Evolutionary conservation across 2,888 invertebrate species (phyloP), one percentile per base, ranked within the genome.

Genomic region (Caenorhabditis uteleia): DNA sequence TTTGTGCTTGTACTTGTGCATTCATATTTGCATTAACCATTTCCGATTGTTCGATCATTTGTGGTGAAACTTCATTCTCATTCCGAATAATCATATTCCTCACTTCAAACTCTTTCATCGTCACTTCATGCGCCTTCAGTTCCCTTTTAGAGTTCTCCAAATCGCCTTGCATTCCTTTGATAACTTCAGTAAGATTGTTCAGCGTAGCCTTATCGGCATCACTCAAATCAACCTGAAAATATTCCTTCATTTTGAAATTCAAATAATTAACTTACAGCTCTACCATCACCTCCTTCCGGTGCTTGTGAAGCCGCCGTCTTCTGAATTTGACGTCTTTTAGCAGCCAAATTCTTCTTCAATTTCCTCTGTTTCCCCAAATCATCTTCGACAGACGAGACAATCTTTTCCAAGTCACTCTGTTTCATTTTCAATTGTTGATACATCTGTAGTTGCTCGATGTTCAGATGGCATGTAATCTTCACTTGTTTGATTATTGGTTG

Each of bases 291-390:
- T n/a, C n/a, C n/a, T n/a, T 48, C 60, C 10, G 61, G 53, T 3
- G 47, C 59, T n/a, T n/a, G n/a, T 18, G 53, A 23, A 33, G 31
- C 46, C 18, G 68, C 68, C 6, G 55, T 58, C 54, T 70, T 78
- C 14, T 55, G 38, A 55, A 77, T 59, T 44, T 75, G 73, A 3
- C 82, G 57, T 34, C 67, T 69, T 38, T 75, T 78, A 5, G 81
- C 79, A 5, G 75, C 68, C 46, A 80, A 56, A n/a, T 75, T 81
- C 58, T 79, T 78, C 67, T 82, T 82, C 54, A 65, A 56, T 51
- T 82, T 82, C 26, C 79, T 40, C 58, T 71, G 40, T 27, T 59
- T 50, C 7, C 20, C 44, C 38, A 65, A 23, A 21, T 54, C 55
- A 12, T 39, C 38, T 12, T 65, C 65, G 14, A 49, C 27, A 1